phyloP scores from a whole-genome alignment of 2,888 invertebrate genomes.

The Automeris io region DNA sequence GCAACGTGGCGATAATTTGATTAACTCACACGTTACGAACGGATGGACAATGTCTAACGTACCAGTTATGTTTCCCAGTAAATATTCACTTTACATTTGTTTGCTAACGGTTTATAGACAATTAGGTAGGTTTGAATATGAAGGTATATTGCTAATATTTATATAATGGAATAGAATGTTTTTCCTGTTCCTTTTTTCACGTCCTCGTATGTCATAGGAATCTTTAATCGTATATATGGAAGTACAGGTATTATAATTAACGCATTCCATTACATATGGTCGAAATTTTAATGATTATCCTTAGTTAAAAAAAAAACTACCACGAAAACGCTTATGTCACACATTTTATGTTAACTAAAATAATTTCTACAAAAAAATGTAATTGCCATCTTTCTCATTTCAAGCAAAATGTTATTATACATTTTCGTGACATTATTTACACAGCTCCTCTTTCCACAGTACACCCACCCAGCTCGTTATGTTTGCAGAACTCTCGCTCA shows the following conservation, averaged over 20 bases:
- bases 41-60: background rate
- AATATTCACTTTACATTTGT: background rate
- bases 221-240: too few relatives aligned
- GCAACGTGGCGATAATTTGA: too few relatives aligned
- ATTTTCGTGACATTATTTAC: background rate
- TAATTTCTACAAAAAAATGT: background rate
- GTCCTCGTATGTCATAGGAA: too few relatives aligned
- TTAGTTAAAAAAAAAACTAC: too few relatives aligned
- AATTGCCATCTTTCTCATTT: background rate
- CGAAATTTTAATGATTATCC: too few relatives aligned
- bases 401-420: background rate
- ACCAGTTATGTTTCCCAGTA: background rate
- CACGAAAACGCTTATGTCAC: too few relatives aligned
- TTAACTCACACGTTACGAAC: background rate
- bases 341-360: background rate
- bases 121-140: background rate
- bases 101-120: background rate
- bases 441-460: background rate
- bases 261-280: too few relatives aligned
- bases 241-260: too few relatives aligned
- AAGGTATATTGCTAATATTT: too few relatives aligned
- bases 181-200: too few relatives aligned
- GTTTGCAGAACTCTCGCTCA: slow-evolving; percentile 12
- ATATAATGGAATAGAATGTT: too few relatives aligned
- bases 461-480: slow-evolving; percentile 5